Conservation (phyloP, 2,888 invertebrate species). For the Drosophila phalerata region DNA sequence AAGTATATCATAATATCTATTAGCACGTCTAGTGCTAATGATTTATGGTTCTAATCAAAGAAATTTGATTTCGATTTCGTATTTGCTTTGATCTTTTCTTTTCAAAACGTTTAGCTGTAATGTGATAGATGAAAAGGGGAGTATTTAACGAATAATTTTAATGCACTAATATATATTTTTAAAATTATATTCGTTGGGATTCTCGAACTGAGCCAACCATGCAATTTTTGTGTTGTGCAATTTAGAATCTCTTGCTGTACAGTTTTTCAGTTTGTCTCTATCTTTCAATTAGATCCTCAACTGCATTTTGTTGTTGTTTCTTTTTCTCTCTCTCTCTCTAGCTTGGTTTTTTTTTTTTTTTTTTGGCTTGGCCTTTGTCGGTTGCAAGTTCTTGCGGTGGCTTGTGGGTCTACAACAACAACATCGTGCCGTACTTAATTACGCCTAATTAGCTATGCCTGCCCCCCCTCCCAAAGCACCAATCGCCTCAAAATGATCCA, state of each 20-base stretch:
- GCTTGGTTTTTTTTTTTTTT: not conserved
- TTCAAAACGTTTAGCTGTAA: slow-evolving; percentile 11
- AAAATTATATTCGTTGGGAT: too few species aligned
- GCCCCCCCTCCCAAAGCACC: not conserved
- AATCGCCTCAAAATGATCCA: not conserved
- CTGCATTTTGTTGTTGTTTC: slow-evolving; percentile 6
- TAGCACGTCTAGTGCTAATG: slow-evolving; percentile 20
- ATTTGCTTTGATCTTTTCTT: slow-evolving; percentile 14
- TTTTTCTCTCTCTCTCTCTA: not conserved
- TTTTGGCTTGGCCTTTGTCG: slow-evolving; percentile 40
- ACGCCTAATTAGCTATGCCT: slow-evolving; percentile 68
- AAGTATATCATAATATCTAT: slow-evolving; percentile 15
- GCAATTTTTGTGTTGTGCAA: slow-evolving; percentile 28
- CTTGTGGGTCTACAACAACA: slow-evolving; percentile 21
- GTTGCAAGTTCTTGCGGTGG: slow-evolving; percentile 35
- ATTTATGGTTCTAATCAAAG: slow-evolving; percentile 18
- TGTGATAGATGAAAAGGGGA: too few species aligned
- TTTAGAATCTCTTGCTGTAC: slow-evolving; percentile 13
- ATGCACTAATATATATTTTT: too few species aligned
- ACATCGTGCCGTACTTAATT: slow-evolving; percentile 56
- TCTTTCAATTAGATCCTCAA: slow-evolving; percentile 54
- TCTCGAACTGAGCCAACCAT: slow-evolving; percentile 10
- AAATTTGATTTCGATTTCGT: slow-evolving; percentile 11
- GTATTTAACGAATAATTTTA: too few species aligned
- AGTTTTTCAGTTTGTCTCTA: slow-evolving; percentile 7